phyloP scores from a whole-genome alignment of 2,888 invertebrate genomes.

The Teleogryllus oceanicus region DNA sequence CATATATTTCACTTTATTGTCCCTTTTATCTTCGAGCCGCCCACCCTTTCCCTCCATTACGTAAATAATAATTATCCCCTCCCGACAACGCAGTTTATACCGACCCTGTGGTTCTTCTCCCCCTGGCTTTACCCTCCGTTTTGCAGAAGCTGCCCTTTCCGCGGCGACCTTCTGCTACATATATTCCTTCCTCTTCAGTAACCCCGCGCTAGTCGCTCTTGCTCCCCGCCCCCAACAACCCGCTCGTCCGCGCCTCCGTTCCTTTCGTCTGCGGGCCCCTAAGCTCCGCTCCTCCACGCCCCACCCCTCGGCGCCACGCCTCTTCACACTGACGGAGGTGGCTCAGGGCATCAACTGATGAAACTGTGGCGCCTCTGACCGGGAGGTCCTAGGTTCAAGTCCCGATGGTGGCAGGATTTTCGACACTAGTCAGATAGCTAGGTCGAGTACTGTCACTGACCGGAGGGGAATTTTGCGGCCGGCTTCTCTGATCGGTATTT shows the following conservation, averaged over 20 bases:
- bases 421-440: no score
- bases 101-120: slow-evolving; percentile 18
- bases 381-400: no score
- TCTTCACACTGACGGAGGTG: no score
- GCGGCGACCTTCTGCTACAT: slow-evolving; percentile 7
- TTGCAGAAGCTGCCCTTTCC: neutral
- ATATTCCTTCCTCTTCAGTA: neutral
- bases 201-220: neutral
- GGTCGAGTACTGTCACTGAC: no score
- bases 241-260: neutral
- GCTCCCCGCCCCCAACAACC: neutral
- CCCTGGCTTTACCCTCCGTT: slow-evolving; percentile 1
- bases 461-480: no score
- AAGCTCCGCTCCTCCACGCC: no score
- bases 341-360: no score
- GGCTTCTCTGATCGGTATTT: no score
- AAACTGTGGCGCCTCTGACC: no score
- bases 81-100: neutral
- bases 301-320: no score
- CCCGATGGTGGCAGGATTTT: no score
- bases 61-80: slow-evolving; percentile 18
- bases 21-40: neutral
- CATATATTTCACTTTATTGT: slow-evolving; percentile 18
- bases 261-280: neutral
- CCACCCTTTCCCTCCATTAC: neutral